Percentiles rank a stretch among this genome's conserved stretches.
These are phyloP conservation scores for Lobophora halterata DNA, from an alignment of 2,888 invertebrate genomes.

Conservation along the genomic window DNA sequence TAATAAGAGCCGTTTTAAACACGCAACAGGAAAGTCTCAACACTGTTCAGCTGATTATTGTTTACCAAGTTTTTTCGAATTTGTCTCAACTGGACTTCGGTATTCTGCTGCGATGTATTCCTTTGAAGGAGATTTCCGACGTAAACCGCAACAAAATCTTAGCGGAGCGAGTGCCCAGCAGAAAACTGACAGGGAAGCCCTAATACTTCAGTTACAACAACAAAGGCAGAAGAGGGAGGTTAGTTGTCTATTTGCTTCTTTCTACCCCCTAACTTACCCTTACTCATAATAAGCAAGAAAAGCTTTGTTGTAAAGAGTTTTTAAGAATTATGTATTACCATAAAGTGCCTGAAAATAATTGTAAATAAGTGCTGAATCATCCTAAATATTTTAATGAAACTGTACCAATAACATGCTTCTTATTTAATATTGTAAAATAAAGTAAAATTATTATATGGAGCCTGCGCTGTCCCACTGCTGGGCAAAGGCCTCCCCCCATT, in stretches of 20 bases:
- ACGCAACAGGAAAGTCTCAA: conserved; percentile 18
- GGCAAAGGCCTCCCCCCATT: too few relatives aligned
- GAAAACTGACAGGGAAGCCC: conserved; percentile 83
- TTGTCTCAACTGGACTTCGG: conserved; percentile 1
- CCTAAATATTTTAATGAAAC: too few relatives aligned
- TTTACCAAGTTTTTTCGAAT: conserved; percentile 45
- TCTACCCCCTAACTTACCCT: too few relatives aligned
- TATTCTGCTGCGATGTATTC: conserved; percentile 80
- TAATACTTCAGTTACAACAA: conserved; percentile 90
- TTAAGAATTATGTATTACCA: too few relatives aligned
- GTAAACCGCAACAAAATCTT: conserved; percentile 93
- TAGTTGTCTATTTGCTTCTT: conserved; percentile 22
- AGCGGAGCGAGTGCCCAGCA: conserved; percentile 91
- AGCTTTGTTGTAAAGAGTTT: too few relatives aligned
- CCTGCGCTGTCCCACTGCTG: too few relatives aligned
- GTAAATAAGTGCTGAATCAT: too few relatives aligned
- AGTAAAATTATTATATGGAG: too few relatives aligned
- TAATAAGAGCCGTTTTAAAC: neutral
- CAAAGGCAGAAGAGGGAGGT: conserved; percentile 94
- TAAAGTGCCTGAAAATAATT: too few relatives aligned
- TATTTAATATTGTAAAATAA: too few relatives aligned
- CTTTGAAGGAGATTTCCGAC: conserved; percentile 95
- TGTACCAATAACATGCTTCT: too few relatives aligned
- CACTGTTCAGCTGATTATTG: conserved; percentile 61
- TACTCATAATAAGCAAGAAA: neutral